These are phyloP conservation scores for Glomeris marginata DNA, from an alignment of 2,888 invertebrate genomes.

Conservation along the genomic window DNA sequence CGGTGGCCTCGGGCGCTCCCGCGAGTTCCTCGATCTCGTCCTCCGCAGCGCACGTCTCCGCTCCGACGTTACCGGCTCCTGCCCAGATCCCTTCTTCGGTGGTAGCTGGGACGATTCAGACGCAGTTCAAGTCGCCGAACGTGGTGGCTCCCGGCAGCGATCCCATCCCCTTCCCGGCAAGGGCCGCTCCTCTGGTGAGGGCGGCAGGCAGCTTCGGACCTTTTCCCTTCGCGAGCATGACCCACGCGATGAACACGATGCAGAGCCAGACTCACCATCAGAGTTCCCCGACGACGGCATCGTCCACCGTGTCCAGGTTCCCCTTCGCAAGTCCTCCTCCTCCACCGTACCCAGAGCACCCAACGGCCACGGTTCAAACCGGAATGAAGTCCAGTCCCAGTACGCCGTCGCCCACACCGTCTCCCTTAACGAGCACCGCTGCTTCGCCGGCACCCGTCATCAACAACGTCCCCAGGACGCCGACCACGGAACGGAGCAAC, in stretches of 20 bases:
- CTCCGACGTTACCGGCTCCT: neutral
- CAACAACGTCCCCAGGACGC: conserved; percentile 2
- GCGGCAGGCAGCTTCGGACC: conserved; percentile 35
- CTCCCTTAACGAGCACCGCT: conserved; percentile 21
- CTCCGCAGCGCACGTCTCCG: neutral
- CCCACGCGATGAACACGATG: conserved; percentile 65
- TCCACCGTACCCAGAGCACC: neutral
- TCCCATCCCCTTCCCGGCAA: conserved; percentile 34
- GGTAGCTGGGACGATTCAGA: neutral
- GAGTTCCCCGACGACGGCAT: neutral
- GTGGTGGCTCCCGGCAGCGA: conserved; percentile 74
- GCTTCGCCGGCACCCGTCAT: conserved; percentile 12
- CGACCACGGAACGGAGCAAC: conserved; percentile 5
- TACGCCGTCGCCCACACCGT: conserved; percentile 16
- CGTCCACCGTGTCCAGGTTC: neutral
- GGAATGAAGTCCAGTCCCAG: conserved; percentile 8
- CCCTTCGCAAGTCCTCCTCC: neutral
- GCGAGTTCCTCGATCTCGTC: conserved; percentile 13
- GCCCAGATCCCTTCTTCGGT: neutral
- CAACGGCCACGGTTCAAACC: conserved; percentile 22
- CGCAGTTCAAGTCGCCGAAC: conserved; percentile 45
- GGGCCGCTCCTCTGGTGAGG: conserved; percentile 18
- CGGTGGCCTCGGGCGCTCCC: conserved; percentile 13
- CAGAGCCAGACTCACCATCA: conserved; percentile 31
- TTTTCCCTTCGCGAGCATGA: conserved; percentile 84